phyloP scores from a whole-genome alignment of 2,113 vertebrate species.

The Lanius ludovicianus region DNA sequence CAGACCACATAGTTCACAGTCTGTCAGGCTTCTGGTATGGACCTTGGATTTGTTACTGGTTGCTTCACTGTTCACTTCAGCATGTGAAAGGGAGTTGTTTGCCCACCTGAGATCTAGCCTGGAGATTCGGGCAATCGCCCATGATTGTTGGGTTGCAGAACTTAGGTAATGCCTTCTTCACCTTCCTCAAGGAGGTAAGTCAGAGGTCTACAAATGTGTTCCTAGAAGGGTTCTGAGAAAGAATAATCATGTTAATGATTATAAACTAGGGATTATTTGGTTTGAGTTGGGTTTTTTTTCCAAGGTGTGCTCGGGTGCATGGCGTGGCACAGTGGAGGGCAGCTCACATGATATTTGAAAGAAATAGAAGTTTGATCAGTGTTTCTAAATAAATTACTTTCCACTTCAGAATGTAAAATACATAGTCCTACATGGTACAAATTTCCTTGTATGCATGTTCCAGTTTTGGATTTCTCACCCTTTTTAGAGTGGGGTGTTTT shows the following conservation, averaged over 20 bases:
- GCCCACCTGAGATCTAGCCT: neutral
- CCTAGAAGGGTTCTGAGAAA: neutral
- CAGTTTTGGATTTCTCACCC: neutral
- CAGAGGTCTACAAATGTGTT: neutral
- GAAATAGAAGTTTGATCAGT: neutral
- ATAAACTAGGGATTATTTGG: neutral
- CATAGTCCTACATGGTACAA: neutral
- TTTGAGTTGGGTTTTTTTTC: neutral
- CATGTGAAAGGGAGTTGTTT: fast-evolving
- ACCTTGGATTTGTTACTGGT: neutral
- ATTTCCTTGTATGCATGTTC: neutral
- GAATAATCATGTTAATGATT: neutral
- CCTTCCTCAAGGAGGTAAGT: neutral
- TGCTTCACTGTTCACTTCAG: fast-evolving
- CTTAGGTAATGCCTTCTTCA: neutral
- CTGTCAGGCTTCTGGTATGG: neutral
- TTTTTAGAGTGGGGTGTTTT: neutral
- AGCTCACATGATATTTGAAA: neutral
- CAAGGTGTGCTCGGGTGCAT: neutral
- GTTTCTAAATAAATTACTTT: neutral
- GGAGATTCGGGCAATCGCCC: neutral
- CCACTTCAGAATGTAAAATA: neutral
- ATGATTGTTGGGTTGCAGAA: neutral
- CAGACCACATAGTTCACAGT: fast-evolving
- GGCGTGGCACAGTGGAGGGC: neutral